Conservation (phyloP, 2,113 vertebrate genomes). For the Centrocercus urophasianus region DNA sequence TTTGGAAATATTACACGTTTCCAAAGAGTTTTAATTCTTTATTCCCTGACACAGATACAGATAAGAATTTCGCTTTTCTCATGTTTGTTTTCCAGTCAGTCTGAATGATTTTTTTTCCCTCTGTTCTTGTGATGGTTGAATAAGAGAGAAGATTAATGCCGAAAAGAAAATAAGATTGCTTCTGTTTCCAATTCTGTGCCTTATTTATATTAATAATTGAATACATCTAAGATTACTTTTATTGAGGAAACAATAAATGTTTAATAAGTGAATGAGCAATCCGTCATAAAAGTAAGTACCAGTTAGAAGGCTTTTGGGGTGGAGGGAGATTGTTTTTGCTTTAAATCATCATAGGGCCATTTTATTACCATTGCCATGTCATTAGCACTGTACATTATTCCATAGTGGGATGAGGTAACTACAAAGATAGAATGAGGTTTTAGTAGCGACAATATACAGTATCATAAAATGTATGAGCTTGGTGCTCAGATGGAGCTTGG, state of each 20-base stretch:
- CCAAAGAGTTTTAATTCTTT: neutral
- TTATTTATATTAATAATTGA: constrained; percentile 69
- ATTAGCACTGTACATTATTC: constrained; percentile 31
- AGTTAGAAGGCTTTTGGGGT: neutral
- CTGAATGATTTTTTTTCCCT: neutral
- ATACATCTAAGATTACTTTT: constrained; percentile 38
- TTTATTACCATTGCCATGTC: constrained; percentile 25
- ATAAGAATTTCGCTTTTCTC: neutral
- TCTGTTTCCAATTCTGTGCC: constrained; percentile 43
- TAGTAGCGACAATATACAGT: neutral
- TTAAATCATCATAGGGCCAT: constrained; percentile 47
- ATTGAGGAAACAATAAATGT: constrained; percentile 62
- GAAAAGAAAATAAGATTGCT: constrained; percentile 34
- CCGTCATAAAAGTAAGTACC: constrained; percentile 31
- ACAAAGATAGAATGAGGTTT: constrained; percentile 51
- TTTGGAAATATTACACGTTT: neutral
- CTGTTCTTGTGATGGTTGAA: neutral
- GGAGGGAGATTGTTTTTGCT: neutral
- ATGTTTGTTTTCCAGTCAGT: neutral
- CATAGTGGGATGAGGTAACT: constrained; percentile 40
- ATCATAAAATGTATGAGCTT: neutral
- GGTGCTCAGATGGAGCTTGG: neutral
- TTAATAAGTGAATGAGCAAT: constrained; percentile 57
- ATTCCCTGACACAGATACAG: neutral
- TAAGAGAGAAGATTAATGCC: constrained; percentile 34